Percentiles rank a stretch among this genome's conserved stretches.
Conservation (phyloP, 2,888 invertebrate species). For the Lithosia quadra region DNA sequence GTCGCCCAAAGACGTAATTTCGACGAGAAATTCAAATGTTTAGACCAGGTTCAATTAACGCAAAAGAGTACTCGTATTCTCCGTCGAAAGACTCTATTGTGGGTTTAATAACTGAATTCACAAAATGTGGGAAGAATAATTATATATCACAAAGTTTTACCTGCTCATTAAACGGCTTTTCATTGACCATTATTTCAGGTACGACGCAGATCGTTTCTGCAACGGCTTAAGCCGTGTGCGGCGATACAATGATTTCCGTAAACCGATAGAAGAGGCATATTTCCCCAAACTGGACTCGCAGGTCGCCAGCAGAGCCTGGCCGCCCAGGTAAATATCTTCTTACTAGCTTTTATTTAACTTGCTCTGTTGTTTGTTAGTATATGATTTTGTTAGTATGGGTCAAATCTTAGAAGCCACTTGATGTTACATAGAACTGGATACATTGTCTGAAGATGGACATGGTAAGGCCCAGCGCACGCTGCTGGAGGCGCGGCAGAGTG, state of each 20-base stretch:
- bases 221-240: conserved; percentile 89
- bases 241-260: conserved; percentile 89
- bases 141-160: neutral
- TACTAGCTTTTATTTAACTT: too few species aligned
- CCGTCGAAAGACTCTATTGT: neutral
- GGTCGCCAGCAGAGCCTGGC: conserved; percentile 92
- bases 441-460: too few species aligned
- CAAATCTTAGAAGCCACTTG: too few species aligned
- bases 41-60: too few species aligned
- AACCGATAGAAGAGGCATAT: conserved; percentile 92
- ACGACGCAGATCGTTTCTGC: conserved; percentile 92
- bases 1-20: too few species aligned
- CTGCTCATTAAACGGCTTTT: too few species aligned
- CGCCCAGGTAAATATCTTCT: conserved; percentile 85
- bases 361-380: too few species aligned
- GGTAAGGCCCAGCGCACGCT: too few species aligned
- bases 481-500: too few species aligned
- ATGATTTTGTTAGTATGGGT: too few species aligned
- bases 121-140: neutral
- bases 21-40: too few species aligned
- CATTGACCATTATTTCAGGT: conserved; percentile 77
- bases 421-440: too few species aligned
- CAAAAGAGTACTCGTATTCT: neutral
- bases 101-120: neutral
- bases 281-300: conserved; percentile 94